Evolutionary conservation across 1,140 invertebrate genomes (phyloP), one percentile per base, ranked within the genome.

Genomic region (Hypothenemus hampei): DNA sequence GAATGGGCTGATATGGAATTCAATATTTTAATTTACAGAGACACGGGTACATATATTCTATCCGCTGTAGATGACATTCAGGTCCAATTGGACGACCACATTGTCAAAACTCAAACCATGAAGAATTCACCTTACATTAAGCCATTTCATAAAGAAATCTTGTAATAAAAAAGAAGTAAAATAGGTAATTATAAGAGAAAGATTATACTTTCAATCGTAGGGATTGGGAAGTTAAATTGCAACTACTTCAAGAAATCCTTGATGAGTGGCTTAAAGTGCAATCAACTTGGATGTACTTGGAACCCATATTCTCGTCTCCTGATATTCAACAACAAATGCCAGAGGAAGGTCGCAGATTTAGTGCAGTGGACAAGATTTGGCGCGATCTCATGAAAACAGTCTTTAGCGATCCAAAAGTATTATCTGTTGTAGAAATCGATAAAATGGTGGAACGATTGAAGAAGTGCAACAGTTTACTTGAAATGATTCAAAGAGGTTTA

Each of bases 321-420:
- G 96, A 99, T 74, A 98, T 99, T 71, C 95, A 97, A 75, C 84
- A 86, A 58, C 87, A 90, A 82, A 91, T 97, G 85, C 93, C 93
- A 0, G 90, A 93, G 70, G 90, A 93, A 76, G 93, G 91, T 13
- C 78, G 93, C 41, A 77, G 91, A 62, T 92, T 93, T 65, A 89
- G 83, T 66, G 90, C 91, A 18, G 91, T 97, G 22, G 92, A 97
- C 74, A 94, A 95, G 75, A 89, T 86, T 63, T 98, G 95, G 93
- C 83, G 87, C 63, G 92, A 97, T 67, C 85, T 98, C 35, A 97
- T 97, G 91, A 92, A 91, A 69, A 81, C 82, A 15, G 89, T 89
- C 1, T 75, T 77, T 21, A 63, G 75, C 11, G 89, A 96, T 75
- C 82, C 86, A 2, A 81, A 83, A 66, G 93, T 96, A 0, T 79